These are phyloP conservation scores for Anagyrus pseudococci DNA, from an alignment of 2,888 invertebrate species.

Conservation along the genomic window DNA sequence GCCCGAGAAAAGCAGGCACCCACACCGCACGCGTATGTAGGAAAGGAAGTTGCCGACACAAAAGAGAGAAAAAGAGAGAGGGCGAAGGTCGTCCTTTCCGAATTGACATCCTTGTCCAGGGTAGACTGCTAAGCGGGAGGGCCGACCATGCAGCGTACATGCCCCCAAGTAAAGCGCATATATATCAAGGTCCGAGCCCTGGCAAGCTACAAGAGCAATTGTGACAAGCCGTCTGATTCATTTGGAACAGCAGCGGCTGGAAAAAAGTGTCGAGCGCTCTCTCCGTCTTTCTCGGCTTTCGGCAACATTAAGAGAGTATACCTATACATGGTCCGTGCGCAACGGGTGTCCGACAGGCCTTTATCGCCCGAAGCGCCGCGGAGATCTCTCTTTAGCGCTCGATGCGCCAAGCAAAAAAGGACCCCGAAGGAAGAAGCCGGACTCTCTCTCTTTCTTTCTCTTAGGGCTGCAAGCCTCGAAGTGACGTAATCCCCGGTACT, in stretches of 20 bases:
- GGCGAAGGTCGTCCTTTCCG: background rate
- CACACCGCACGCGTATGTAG: too few relatives aligned
- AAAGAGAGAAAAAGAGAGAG: background rate
- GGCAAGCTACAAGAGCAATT: background rate
- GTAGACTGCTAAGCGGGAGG: too few relatives aligned
- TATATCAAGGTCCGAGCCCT: conserved; percentile 32
- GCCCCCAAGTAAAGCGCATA: conserved; percentile 17
- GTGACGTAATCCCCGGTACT: conserved; percentile 51
- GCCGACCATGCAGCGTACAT: too few relatives aligned
- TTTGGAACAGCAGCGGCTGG: conserved; percentile 35
- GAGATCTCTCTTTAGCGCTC: conserved; percentile 30
- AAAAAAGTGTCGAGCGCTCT: too few relatives aligned
- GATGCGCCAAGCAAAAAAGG: background rate
- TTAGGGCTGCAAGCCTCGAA: conserved; percentile 28
- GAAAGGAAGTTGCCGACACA: background rate
- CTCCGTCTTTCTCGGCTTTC: too few relatives aligned
- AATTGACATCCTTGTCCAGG: background rate
- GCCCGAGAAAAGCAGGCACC: too few relatives aligned
- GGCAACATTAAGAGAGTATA: conserved; percentile 23
- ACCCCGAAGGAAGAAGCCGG: background rate
- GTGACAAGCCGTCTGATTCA: conserved; percentile 20
- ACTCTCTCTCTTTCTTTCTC: too few relatives aligned
- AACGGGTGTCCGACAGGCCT: conserved; percentile 7
- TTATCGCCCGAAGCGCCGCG: conserved; percentile 9
- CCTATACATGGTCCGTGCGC: too few relatives aligned